Evolutionary conservation across 92 coral and sea anemone species (phyloP), one percentile per base, ranked within the genome.

Genomic region (Zoanthus sansibaricus): DNA sequence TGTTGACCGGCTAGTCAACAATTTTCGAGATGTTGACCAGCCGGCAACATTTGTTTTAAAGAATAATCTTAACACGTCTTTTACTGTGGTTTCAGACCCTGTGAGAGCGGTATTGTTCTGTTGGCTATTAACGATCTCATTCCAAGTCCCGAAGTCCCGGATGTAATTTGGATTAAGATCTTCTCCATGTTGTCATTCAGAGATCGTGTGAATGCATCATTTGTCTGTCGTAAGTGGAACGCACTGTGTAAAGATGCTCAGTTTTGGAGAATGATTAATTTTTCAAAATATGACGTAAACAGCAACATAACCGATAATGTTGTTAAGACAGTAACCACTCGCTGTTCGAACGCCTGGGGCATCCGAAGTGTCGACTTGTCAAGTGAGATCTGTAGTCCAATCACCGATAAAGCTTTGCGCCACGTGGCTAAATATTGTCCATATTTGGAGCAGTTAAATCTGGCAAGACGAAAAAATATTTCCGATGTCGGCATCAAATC

Each of bases 311-410:
- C 86, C 15, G 94, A 96, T 76, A 89, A 87, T 1, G 75, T 84
- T 0, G 93, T 96, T 17, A 87, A 76, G 85, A 89, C 91, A 0
- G 90, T 96, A 31, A 82, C 91, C 16, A 79, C 84, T 10, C 73
- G 84, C 37, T 79, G 84, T 25, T 89, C 95, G 77, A 91, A 90
- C 71, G 87, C 98, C 82, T 72, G 82, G 45, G 90, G 92, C 33
- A 96, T 96, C 48, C 98, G 93, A 77, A 75, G 92, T 16, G 90
- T 96, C 37, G 98, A 96, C 87, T 82, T 96, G 68, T 96, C 98
- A 44, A 96, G 96, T n/a, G 89, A 77, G 18, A 93, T 89, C 25
- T 96, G 98, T 86, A 86, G 90, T 66, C 88, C 91, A 90, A 93
- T 96, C 79, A 92, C 90, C 10, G 98, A 96, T 77, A 84, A 77